phyloP scores from a whole-genome alignment of 1,140 invertebrate genomes.

The Drosophila quadrilineata region DNA sequence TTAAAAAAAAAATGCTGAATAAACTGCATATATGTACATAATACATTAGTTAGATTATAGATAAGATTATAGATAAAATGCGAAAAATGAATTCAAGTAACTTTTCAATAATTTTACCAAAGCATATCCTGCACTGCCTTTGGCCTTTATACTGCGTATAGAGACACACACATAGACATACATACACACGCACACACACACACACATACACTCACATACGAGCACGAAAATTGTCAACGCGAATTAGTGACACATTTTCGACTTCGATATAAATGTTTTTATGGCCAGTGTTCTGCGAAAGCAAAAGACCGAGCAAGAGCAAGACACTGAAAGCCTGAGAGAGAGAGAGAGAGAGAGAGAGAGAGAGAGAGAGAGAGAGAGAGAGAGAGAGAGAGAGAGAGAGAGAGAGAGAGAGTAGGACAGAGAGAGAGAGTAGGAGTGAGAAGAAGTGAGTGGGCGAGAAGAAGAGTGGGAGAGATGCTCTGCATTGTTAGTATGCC shows the following conservation, averaged over 20 bases:
- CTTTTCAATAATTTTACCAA: too few relatives aligned
- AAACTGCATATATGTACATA: too few relatives aligned
- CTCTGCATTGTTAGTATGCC: too few relatives aligned
- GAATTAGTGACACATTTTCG: constrained; percentile 74
- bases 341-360: neutral
- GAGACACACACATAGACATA: neutral
- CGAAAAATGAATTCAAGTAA: too few relatives aligned
- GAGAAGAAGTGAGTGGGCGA: neutral
- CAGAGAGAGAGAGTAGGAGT: neutral
- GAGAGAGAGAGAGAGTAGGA: too few relatives aligned
- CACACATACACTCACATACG: neutral
- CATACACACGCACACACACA: neutral
- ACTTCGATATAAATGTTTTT: constrained; percentile 51
- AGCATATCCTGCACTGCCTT: too few relatives aligned
- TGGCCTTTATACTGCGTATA: too few relatives aligned
- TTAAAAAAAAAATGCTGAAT: too few relatives aligned
- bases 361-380: neutral
- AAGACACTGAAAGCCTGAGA: too few relatives aligned
- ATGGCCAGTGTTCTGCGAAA: constrained; percentile 13
- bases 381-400: too few relatives aligned
- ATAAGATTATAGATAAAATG: too few relatives aligned
- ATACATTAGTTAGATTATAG: too few relatives aligned
- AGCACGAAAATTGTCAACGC: constrained; percentile 62
- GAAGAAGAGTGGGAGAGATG: neutral
- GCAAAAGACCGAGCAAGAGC: neutral